phyloP scores from a whole-genome alignment of 1,140 invertebrate genomes.

The Gonatopus flavifemur region DNA sequence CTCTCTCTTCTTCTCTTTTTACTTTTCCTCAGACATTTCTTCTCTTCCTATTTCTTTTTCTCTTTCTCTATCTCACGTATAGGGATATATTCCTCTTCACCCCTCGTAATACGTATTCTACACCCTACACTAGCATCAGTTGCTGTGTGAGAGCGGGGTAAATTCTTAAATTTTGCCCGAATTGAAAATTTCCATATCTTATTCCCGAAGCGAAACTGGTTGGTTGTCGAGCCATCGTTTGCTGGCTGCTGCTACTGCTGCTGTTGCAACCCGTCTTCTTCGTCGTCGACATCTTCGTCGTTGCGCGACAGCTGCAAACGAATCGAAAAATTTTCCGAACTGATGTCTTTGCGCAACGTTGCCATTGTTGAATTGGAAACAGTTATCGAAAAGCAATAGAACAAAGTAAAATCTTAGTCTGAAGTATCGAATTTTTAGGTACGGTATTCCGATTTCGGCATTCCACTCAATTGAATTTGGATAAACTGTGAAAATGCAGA shows the following conservation, averaged over 20 bases:
- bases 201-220: slow-evolving; percentile 28
- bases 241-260: slow-evolving; percentile 15
- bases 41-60: neutral
- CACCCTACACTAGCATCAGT: slow-evolving; percentile 30
- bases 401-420: too few species aligned
- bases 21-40: slow-evolving; percentile 7
- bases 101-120: slow-evolving; percentile 40
- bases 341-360: too few species aligned
- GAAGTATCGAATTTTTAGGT: too few species aligned
- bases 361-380: too few species aligned
- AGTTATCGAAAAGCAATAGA: too few species aligned
- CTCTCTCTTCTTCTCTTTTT: slow-evolving; percentile 22
- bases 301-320: slow-evolving; percentile 33
- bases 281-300: slow-evolving; percentile 13
- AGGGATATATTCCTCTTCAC: slow-evolving; percentile 14
- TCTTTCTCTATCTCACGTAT: slow-evolving; percentile 8
- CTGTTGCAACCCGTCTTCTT: slow-evolving; percentile 21
- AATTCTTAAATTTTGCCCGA: slow-evolving; percentile 53
- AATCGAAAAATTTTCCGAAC: slow-evolving; percentile 33
- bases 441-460: too few species aligned
- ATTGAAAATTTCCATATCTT: slow-evolving; percentile 55
- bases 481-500: too few species aligned
- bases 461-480: too few species aligned
- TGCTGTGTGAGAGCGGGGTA: slow-evolving; percentile 35
- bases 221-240: slow-evolving; percentile 12